Percentiles rank a stretch among this genome's conserved stretches.
These are phyloP conservation scores for Acanthiza pusilla DNA, from an alignment of 2,797 vertebrate genomes.

Conservation along the genomic window DNA sequence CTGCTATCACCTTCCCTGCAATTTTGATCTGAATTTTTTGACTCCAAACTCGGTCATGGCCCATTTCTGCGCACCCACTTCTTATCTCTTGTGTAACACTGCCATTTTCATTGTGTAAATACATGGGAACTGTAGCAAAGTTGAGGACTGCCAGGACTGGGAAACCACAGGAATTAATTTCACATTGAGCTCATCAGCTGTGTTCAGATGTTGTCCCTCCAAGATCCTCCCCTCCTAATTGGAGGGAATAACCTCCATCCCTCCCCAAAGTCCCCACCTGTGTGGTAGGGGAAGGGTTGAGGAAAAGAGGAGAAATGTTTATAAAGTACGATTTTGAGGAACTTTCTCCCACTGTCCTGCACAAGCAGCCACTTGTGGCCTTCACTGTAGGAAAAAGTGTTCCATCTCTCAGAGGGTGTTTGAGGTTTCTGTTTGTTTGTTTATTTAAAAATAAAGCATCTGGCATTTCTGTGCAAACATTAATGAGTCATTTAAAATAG, in stretches of 20 bases:
- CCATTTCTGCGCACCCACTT: background rate
- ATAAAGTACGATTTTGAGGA: background rate
- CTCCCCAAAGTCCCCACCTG: background rate
- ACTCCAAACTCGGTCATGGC: background rate
- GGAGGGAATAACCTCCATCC: background rate
- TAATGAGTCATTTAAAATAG: background rate
- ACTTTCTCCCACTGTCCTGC: background rate
- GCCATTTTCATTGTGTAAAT: background rate
- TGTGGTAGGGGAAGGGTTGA: background rate
- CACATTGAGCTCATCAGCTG: background rate
- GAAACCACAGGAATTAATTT: background rate
- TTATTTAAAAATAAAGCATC: slow-evolving; percentile 11
- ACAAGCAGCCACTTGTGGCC: background rate
- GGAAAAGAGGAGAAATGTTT: background rate
- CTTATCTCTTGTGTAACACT: background rate
- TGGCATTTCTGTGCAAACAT: slow-evolving; percentile 10
- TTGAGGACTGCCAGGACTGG: background rate
- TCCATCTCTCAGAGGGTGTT: background rate
- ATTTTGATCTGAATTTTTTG: background rate
- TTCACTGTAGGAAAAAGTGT: background rate
- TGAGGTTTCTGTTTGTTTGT: slow-evolving; percentile 28
- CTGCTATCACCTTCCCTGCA: background rate
- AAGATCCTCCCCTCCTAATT: background rate
- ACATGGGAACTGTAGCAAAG: background rate
- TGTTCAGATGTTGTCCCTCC: background rate